These are phyloP conservation scores for Oryzias dopingdopingensis DNA, from an alignment of 2,797 vertebrate genomes.

Conservation along the genomic window DNA sequence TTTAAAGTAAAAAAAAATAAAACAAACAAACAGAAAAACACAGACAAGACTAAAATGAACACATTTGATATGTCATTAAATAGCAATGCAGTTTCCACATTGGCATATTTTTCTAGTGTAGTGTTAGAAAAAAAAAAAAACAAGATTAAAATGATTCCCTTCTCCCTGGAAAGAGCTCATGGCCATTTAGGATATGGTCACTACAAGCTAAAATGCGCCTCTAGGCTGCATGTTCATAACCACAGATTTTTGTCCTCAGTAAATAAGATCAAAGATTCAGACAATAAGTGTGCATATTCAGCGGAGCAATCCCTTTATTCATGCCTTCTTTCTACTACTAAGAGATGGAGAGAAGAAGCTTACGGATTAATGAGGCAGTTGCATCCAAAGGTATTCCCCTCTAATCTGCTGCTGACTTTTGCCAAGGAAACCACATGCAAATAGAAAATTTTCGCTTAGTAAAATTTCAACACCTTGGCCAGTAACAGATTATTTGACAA, in stretches of 20 bases:
- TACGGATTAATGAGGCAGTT: background rate
- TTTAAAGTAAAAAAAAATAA: no score
- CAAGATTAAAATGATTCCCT: background rate
- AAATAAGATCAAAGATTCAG: background rate
- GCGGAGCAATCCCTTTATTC: conserved; percentile 11
- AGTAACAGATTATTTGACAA: conserved; percentile 5
- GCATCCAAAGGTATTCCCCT: background rate
- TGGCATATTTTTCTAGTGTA: no score
- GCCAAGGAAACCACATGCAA: background rate
- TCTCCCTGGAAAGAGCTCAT: background rate
- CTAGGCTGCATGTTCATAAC: background rate
- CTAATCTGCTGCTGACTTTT: background rate
- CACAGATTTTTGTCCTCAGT: background rate
- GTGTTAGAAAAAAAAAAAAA: background rate
- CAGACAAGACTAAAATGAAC: no score
- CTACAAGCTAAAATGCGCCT: background rate
- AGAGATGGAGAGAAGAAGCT: background rate
- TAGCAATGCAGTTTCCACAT: no score
- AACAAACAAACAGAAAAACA: no score
- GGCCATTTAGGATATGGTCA: background rate
- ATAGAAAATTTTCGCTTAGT: background rate
- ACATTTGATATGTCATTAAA: no score
- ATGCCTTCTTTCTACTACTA: background rate
- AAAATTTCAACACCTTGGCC: conserved; percentile 11
- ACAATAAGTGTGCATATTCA: background rate